Evolutionary conservation across 1,140 invertebrate genomes (phyloP).

Genomic region (Zaprionus ornatus): DNA sequence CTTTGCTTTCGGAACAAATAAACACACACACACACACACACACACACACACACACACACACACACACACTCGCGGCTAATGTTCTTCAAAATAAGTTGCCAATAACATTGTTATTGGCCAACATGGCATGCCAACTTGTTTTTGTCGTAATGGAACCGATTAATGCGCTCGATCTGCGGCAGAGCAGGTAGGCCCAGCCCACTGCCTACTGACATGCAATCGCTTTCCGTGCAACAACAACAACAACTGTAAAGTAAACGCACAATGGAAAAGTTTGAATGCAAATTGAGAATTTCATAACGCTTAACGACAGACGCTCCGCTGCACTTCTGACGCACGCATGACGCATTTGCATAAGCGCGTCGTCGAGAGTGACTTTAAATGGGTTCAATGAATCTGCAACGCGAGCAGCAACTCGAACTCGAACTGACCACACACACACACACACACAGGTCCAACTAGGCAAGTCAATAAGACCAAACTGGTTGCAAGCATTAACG

Average conservation of each 20-base stretch:
- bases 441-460: background rate
- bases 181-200: background rate
- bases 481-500: conserved; percentile 7
- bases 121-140: conserved; percentile 12
- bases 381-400: conserved; percentile 42
- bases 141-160: conserved; percentile 52
- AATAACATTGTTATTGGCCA: background rate
- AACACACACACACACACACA: background rate
- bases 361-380: conserved; percentile 17
- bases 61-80: background rate
- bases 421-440: conserved; percentile 7
- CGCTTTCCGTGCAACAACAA: conserved; percentile 40
- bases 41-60: too few relatives aligned
- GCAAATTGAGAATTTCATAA: conserved; percentile 39
- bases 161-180: conserved; percentile 10
- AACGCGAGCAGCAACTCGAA: conserved; percentile 6
- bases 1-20: conserved; percentile 23
- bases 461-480: background rate
- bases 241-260: background rate
- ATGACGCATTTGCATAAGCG: conserved; percentile 33
- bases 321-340: conserved; percentile 14
- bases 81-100: conserved; percentile 38
- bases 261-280: conserved; percentile 53
- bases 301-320: background rate
- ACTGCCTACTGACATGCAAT: conserved; percentile 48